Base-by-base conservation (phyloP, 2,888 invertebrate genomes). In the Apamea sordens region DNA sequence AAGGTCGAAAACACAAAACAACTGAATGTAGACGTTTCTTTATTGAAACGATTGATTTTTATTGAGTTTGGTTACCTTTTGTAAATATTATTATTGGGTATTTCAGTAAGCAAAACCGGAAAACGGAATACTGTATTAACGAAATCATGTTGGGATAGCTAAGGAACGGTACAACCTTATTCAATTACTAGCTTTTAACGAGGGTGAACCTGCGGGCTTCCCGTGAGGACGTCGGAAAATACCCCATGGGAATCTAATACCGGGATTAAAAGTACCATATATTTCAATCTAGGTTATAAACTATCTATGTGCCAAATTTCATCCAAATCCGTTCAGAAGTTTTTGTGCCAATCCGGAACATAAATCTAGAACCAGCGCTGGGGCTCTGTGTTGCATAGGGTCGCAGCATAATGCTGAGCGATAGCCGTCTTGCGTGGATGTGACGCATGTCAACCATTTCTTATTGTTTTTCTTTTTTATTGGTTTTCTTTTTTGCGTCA, bases 1-100 rank as follows among this genome's bases (percentile, higher is more conserved):
- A 85, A 85, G 73, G 79, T 64, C 76, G n/a, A 68, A 79, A 28
- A 44, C 61, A 81, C 63, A 75, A 76, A 76, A 53, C 8, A 65
- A 41, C 32, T n/a, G 41, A 61, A 47, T 32, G 70, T 53, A 65
- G 73, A 65, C 64, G 21, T 41, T 73, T 50, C 61, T 84, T 41
- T 77, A 69, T 50, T 64, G 15, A 21, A 32, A 56, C 28, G 15
- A 64, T 83, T 76, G 68, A 28, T 69, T 76, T 82, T 65, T 67
- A 81, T 80, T 53, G 41, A 74, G 44, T 73, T 74, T 53, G 44
- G 28, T 73, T 50, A 79, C 50, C 59, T 73, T 72, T 79, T 21
- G 53, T 47, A 2, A 56, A 28, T 28, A 64, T 56, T 18, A 3
- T 41, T 44, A 21, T 24, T 41, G 5, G 11, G 0, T 64, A 44